Conservation (phyloP, 2,888 invertebrate species). For the Drosophila siamana region DNA sequence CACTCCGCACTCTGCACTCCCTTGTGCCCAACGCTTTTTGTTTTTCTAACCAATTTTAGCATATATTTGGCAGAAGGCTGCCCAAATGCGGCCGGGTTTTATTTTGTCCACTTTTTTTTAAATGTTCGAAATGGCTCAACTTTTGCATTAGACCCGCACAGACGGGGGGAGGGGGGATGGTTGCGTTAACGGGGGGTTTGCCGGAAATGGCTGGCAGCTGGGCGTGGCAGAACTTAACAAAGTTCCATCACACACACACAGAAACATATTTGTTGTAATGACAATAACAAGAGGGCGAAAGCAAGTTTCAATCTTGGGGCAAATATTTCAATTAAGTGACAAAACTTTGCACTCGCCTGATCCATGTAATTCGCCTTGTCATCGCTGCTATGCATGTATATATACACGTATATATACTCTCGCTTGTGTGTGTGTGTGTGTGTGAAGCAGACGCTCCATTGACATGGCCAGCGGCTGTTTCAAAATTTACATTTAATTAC, state of each 20-base stretch:
- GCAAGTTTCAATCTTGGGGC: slow-evolving; percentile 81
- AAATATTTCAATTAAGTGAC: slow-evolving; percentile 84
- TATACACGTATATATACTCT: neutral
- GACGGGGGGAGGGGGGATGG: too few relatives aligned
- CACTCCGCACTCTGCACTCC: too few relatives aligned
- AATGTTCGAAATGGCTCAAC: slow-evolving; percentile 63
- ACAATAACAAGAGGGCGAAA: slow-evolving; percentile 57
- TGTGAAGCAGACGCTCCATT: slow-evolving; percentile 14
- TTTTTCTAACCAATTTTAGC: slow-evolving; percentile 66
- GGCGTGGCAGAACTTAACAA: slow-evolving; percentile 56
- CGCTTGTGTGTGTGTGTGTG: slow-evolving; percentile 19
- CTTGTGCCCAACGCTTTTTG: slow-evolving; percentile 24
- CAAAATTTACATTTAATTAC: slow-evolving; percentile 79
- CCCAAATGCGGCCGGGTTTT: slow-evolving; percentile 52
- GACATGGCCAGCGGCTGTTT: slow-evolving; percentile 50
- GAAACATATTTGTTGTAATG: slow-evolving; percentile 64
- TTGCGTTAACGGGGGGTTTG: neutral
- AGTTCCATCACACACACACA: slow-evolving; percentile 27
- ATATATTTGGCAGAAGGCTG: slow-evolving; percentile 55
- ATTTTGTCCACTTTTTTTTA: slow-evolving; percentile 56
- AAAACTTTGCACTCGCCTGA: slow-evolving; percentile 77
- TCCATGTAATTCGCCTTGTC: slow-evolving; percentile 67
- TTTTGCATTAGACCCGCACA: slow-evolving; percentile 67
- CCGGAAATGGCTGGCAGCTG: slow-evolving; percentile 17
- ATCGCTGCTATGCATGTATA: slow-evolving; percentile 20